These are phyloP conservation scores for Charaxes varanes DNA, from an alignment of 1,140 invertebrate species.

Conservation along the genomic window DNA sequence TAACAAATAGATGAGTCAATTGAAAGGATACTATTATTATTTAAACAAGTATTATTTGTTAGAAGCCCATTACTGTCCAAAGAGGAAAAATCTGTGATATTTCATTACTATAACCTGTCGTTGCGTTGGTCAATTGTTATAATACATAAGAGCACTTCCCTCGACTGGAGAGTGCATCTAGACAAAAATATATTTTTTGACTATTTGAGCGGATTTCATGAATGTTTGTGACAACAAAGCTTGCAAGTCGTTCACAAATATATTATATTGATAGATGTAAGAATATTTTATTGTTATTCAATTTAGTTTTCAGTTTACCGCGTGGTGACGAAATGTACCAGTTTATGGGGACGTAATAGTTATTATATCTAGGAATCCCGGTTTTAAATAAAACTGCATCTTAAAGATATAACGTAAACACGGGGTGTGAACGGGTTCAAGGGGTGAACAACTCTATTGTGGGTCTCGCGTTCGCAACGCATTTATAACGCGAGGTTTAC, in stretches of 20 bases:
- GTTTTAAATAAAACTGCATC: conserved; percentile 46
- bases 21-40: conserved; percentile 59
- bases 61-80: conserved; percentile 72
- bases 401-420: conserved; percentile 38
- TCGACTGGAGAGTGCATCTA: conserved; percentile 53
- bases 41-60: conserved; percentile 39
- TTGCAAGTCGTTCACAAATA: conserved; percentile 67
- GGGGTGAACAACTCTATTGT: conserved; percentile 58
- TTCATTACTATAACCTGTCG: conserved; percentile 72
- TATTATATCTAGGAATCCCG: conserved; percentile 67
- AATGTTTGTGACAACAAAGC: conserved; percentile 64
- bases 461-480: conserved; percentile 42
- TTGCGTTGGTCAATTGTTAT: conserved; percentile 75
- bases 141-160: conserved; percentile 68
- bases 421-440: conserved; percentile 37
- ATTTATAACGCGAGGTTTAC: conserved; percentile 46
- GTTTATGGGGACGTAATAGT: conserved; percentile 68
- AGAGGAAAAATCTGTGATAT: conserved; percentile 75
- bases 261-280: conserved; percentile 69
- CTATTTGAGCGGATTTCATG: conserved; percentile 67
- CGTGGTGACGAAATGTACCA: conserved; percentile 69
- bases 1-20: conserved; percentile 44
- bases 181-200: conserved; percentile 73
- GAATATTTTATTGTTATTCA: conserved; percentile 73
- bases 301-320: conserved; percentile 68